Base-by-base conservation (phyloP, 1,140 invertebrate genomes). In the Diabrotica virgifera region DNA sequence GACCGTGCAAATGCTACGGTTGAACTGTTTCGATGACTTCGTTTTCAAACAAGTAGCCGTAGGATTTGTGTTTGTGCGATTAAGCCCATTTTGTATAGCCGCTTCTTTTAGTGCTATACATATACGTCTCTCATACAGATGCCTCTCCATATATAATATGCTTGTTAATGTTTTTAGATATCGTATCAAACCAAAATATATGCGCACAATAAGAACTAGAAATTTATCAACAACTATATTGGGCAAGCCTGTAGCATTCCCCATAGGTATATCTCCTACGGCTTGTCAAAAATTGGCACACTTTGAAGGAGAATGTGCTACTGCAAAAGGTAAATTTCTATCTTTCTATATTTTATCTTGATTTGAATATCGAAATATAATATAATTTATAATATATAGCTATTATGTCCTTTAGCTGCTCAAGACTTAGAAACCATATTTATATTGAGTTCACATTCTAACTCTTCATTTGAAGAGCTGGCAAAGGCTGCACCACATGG, bases 231-330 rank as follows among this genome's bases (percentile, higher is more conserved):
- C 87, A 5, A 86, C 80, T 0, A 80, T 91, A 36, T 77, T 95
- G 10, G 91, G 91, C 0, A 70, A 86, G 50, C 83, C 79, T 60
- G 82, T 95, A 12, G 80, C 85, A 5, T 87, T 93, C 81, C 96
- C 96, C 0, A 78, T 97, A 35, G 94, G 93, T 5, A 87, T 97
- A 59, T 87, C 95, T 0, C 94, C 96, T 2, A 92, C 93, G 5
- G 95, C 95, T 0, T 95, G 96, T 91, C 95, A 97, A 75, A 86
- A 85, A 73, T 91, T 98, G 92, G 94, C 95, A 0, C 90, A 95
- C 82, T 86, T 89, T 0, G 90, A 95, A 57, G 96, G 96, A 7
- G 95, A 98, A 83, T 81, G 87, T 62, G 95, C 90, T 50, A 94
- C 87, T 77, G 93, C 86, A 2, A 89, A 80, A 87, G 92, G 92